Conservation (phyloP, 2,888 invertebrate species). For the Nomada fucata region DNA sequence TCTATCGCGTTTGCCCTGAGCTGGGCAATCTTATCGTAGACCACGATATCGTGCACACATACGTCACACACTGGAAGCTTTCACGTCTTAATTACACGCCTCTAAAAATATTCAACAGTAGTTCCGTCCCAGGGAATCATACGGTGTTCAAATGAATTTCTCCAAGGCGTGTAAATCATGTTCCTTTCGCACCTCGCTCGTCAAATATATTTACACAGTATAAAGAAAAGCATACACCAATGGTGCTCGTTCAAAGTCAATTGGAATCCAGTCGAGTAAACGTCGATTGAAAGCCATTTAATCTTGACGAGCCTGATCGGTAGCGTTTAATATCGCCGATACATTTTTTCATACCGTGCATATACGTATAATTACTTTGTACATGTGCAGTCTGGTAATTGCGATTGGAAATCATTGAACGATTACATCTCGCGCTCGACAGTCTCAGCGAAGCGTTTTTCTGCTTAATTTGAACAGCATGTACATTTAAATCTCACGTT, state of each 20-base stretch:
- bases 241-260: constrained; percentile 23
- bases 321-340: constrained; percentile 28
- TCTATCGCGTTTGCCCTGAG: background rate
- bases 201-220: background rate
- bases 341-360: background rate
- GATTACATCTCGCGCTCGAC: background rate
- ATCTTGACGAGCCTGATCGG: constrained; percentile 33
- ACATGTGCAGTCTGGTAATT: background rate
- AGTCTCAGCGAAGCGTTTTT: background rate
- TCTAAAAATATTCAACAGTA: background rate
- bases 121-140: too few relatives aligned
- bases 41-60: background rate
- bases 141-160: background rate
- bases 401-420: background rate
- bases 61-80: background rate
- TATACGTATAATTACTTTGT: background rate
- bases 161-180: background rate
- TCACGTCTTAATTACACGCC: background rate
- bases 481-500: background rate
- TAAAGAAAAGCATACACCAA: background rate
- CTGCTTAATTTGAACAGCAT: background rate
- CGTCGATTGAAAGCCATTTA: constrained; percentile 23
- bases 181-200: background rate
- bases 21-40: constrained; percentile 11
- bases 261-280: constrained; percentile 18